phyloP scores from a whole-genome alignment of 1,140 invertebrate species.

The Pogonognathellus flavescens region DNA sequence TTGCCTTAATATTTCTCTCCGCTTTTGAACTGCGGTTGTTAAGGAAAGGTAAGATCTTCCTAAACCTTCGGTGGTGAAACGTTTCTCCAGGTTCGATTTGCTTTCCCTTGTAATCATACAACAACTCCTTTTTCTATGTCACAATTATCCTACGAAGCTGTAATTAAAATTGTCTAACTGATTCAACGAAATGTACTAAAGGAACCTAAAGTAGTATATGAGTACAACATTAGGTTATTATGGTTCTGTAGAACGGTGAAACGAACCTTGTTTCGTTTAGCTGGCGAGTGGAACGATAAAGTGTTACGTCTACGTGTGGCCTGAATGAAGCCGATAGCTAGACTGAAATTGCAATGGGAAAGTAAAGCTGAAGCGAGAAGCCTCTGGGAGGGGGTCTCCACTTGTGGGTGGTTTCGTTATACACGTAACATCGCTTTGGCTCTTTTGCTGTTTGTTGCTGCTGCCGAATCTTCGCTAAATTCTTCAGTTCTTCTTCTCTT shows the following conservation, averaged over 20 bases:
- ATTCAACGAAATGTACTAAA: no score
- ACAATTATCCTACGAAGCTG: no score
- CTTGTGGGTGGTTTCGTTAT: conserved; percentile 46
- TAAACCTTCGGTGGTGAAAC: background rate
- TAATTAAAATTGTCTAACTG: no score
- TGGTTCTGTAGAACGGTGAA: background rate
- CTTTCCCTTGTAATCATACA: no score
- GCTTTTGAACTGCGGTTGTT: background rate
- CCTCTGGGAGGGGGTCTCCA: conserved; percentile 46
- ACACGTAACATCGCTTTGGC: conserved; percentile 22
- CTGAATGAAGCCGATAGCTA: conserved; percentile 38
- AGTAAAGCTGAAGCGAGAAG: conserved; percentile 13
- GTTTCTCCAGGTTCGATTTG: no score
- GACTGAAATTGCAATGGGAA: conserved; percentile 46
- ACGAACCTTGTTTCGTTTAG: background rate
- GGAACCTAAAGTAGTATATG: no score
- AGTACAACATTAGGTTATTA: background rate
- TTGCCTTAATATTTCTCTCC: background rate
- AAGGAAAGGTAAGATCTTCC: background rate
- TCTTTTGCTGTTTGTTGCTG: conserved; percentile 46
- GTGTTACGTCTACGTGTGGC: conserved; percentile 41
- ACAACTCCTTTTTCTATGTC: no score
- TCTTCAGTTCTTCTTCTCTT: conserved; percentile 35
- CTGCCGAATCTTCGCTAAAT: conserved; percentile 44
- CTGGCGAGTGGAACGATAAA: background rate